Percentiles rank a stretch among this genome's conserved stretches.
Evolutionary conservation across 2,888 invertebrate genomes (phyloP).

Genomic region (Ophraella communa): DNA sequence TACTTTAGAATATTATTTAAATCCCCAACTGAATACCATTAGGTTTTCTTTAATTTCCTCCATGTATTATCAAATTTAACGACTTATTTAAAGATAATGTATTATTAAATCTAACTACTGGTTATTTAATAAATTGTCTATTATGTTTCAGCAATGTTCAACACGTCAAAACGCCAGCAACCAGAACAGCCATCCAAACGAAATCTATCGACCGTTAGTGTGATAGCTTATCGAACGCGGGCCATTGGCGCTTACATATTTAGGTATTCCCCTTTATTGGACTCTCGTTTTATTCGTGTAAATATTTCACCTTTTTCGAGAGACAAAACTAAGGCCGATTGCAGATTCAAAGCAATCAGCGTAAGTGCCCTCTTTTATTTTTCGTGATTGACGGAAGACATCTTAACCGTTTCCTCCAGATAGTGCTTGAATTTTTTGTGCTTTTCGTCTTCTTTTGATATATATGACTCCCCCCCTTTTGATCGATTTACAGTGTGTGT

Average conservation of each 20-base stretch:
- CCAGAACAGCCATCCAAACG: constrained; percentile 84
- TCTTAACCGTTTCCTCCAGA: constrained; percentile 20
- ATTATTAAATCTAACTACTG: no score
- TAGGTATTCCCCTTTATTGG: constrained; percentile 63
- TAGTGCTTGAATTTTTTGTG: constrained; percentile 42
- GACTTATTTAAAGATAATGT: no score
- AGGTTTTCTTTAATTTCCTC: no score
- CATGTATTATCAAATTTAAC: no score
- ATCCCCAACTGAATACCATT: no score
- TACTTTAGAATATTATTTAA: no score
- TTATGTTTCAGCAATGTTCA: constrained; percentile 76
- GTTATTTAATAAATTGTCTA: constrained; percentile 16
- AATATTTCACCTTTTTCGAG: constrained; percentile 45
- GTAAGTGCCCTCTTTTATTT: constrained; percentile 47
- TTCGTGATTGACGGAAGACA: constrained; percentile 37
- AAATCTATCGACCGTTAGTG: constrained; percentile 73
- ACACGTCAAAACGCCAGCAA: constrained; percentile 79
- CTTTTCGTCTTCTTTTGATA: constrained; percentile 31
- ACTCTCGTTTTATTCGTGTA: constrained; percentile 59
- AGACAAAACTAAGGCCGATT: constrained; percentile 20
- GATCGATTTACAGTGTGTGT: neutral
- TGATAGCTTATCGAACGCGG: constrained; percentile 77
- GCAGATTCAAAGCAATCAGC: constrained; percentile 35
- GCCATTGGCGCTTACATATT: constrained; percentile 70
- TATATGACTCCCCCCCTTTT: neutral